Evolutionary conservation across 1,140 invertebrate genomes (phyloP), one percentile per base, ranked within the genome.

Genomic region (Drosophila chauvacae): DNA sequence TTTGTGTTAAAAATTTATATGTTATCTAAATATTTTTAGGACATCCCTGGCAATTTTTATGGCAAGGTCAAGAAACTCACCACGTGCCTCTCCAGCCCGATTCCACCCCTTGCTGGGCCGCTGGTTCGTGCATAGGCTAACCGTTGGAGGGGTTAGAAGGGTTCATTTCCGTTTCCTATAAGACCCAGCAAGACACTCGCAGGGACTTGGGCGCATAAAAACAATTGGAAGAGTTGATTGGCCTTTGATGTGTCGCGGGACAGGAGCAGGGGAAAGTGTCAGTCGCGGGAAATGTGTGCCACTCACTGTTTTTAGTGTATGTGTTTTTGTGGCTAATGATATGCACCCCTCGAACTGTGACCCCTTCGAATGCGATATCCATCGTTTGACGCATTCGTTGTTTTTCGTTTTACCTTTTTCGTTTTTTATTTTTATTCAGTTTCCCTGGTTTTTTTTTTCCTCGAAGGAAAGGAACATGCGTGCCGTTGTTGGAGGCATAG

Each of bases 91-190:
- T 2, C 3, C 2, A 9, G 10, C 11, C 30, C 37, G 30, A 41
- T 41, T 33, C n/a, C 66, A 72, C 69, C 69, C 69, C 59, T 37
- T 10, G 14, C 7, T 16, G 33, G 18, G 50, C 23, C 7, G 10
- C 14, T 39, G 84, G 84, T 88, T 90, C 20, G 65, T 74, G 80
- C 37, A 45, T 35, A 23, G 64, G 69, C 80, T 88, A 85, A 78
- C 64, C 26, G 7, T n/a, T n/a, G 20, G 35, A 6, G 69, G 84
- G 80, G 80, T 78, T 88, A 80, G 53, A 78, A 75, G 77, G 84
- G 80, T 84, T 79, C 65, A 88, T 69, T 88, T 90, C 85, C 84
- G 84, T 42, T 88, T 90, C 84, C 84, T 82, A 88, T 88, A 65
- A 81, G 81, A 85, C 72, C 48, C 58, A n/a, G 18, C 28, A 35